Percentiles rank a stretch among this genome's conserved stretches.
Evolutionary conservation across 2,113 vertebrate species (phyloP).

Genomic region (Edolisoma coerulescens): DNA sequence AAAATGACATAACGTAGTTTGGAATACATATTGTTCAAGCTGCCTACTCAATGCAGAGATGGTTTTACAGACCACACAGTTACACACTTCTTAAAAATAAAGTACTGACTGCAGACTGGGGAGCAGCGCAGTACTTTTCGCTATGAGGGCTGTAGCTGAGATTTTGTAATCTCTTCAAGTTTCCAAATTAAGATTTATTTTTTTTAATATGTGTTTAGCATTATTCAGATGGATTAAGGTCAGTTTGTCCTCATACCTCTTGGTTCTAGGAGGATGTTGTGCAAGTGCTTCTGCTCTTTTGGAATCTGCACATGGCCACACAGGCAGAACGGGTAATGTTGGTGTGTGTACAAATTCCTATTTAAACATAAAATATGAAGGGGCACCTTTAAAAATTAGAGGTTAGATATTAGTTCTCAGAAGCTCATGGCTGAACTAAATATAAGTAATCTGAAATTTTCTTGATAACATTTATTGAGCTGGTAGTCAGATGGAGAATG

Average conservation of each 20-base stretch:
- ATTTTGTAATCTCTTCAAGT: neutral
- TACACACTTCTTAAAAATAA: neutral
- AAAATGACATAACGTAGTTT: neutral
- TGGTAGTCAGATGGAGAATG: neutral
- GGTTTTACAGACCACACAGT: neutral
- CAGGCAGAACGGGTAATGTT: neutral
- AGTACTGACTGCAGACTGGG: neutral
- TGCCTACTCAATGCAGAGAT: neutral
- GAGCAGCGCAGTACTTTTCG: neutral
- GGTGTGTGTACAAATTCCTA: neutral
- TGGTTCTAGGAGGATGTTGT: neutral
- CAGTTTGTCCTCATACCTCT: neutral
- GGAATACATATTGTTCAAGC: neutral
- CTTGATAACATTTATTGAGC: neutral
- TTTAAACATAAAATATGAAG: neutral
- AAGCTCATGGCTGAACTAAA: neutral
- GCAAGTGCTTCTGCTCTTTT: neutral
- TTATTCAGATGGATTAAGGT: neutral
- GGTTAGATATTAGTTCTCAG: neutral
- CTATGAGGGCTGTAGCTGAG: rapidly evolving
- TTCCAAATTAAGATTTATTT: neutral
- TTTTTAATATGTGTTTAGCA: neutral
- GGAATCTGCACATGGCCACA: neutral
- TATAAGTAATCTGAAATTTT: neutral
- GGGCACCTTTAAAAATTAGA: neutral